Base-by-base conservation (phyloP, 92 coral and sea anemone genomes). In the Parazoanthus darwini region DNA sequence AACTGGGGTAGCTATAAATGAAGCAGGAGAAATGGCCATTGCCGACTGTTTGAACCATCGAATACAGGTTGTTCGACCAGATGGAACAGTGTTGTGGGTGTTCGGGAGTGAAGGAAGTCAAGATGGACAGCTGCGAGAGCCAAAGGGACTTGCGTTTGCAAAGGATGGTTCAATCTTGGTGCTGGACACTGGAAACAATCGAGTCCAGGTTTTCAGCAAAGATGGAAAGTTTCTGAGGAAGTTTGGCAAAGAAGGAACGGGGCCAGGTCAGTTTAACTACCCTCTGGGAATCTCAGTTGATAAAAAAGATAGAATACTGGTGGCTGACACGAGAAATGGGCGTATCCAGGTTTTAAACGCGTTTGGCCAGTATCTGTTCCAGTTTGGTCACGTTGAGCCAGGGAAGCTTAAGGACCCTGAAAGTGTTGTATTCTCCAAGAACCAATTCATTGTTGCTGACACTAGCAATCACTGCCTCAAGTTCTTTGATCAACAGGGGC, bases 381-480 rank as follows among this genome's bases (percentile, higher is more conserved):
- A 59, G 35, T 54, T 88, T 91, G 93, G 89, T 66, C 16, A 78
- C 25, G 38, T 68, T 29, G 88, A 50, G 25, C 77, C 83, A 22
- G 88, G 68, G 76, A 91, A 88, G 37, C 56, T 91, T 23, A 88
- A 71, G 22, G 67, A 63, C 29, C 93, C 93, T 22, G 89, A 82
- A 71, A 80, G 88, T 68, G 91, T 81, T 35, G 63, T 88, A 39
- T 91, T 72, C 42, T 63, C 81, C 37, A 91, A 85, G 42, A 84
- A 85, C 58, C 74, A 88, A 9, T 83, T 88, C 71, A 77, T 91
- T 82, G 93, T 91, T n/a, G 90, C 93, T 18, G 93, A 91, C 78
- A 81, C 91, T 37, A 71, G 72, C 37, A 88, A 83, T 54, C 72
- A 91, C 58, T 74, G 86, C 78, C 58, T 91, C 37, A 88, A 83